Evolutionary conservation across 92 coral and sea anemone genomes (phyloP), one percentile per base, ranked within the genome.

Genomic region (Phenganax stokvisi): DNA sequence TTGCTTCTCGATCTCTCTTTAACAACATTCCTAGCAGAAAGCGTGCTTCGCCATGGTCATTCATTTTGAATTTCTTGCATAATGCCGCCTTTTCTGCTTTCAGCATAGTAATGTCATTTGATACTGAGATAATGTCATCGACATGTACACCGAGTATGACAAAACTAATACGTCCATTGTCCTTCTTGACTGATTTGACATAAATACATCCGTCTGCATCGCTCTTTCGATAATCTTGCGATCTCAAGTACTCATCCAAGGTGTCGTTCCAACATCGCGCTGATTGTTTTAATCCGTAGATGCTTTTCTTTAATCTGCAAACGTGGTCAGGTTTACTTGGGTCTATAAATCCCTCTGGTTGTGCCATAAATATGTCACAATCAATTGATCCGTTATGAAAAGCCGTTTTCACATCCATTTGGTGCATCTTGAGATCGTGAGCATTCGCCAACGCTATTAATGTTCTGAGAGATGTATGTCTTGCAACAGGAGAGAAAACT

Each of bases 321-420:
- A 79, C 56, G 13, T 7, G 47, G 20, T 79, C 56, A 2, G 83
- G 83, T 47, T 58, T 60, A 57, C 17, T 17, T 59, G 37, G 17
- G 9, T 77, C 69, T n/a, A 57, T 51, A 7, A 20, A 77, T 16
- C 82, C 82, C 27, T 57, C 69, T 0, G 82, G 72, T 47, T 77
- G 82, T 28, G 56, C 60, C 82, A 77, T 77, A 54, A 0, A 60
- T 20, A 77, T 77, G 51, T 59, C 82, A 10, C 31, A 64, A 17
- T 59, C 13, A 9, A 77, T 17, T 9, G 58, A 6, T 29, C 83
- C 71, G 10, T 79, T 54, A 31, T 62, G 54, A 16, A 79, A 79
- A 3, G 75, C 83, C 25, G 83, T 60, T 51, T 79, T 79, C 17
- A 16, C 74, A 58, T 79, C 83, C 70, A 78, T 31, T 25, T 78